Evolutionary conservation across 2,113 vertebrate species (phyloP).

Genomic region (Lates calcarifer): DNA sequence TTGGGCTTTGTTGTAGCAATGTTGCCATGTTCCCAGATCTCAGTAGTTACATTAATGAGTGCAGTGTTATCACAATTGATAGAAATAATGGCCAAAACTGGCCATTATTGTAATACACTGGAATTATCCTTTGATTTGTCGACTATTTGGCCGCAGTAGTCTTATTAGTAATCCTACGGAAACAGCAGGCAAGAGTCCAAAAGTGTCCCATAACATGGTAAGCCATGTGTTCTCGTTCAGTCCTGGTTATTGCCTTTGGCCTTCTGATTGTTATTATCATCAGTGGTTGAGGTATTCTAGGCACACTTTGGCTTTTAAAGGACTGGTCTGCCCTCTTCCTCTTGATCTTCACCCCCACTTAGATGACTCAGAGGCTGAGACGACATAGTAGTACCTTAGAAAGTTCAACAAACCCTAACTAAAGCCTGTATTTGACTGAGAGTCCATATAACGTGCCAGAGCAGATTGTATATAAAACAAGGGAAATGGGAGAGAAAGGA

Average conservation of each 20-base stretch:
- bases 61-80: neutral
- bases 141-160: conserved; percentile 13
- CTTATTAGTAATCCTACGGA: conserved; percentile 12
- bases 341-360: conserved; percentile 62
- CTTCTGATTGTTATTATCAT: conserved; percentile 61
- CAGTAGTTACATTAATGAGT: neutral
- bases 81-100: neutral
- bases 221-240: conserved; percentile 52
- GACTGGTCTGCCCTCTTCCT: conserved; percentile 40
- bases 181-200: conserved; percentile 18
- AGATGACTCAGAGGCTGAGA: conserved; percentile 66
- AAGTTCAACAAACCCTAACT: conserved; percentile 49
- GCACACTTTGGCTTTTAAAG: conserved; percentile 48
- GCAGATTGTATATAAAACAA: conserved; percentile 58
- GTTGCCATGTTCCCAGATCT: neutral
- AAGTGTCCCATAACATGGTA: conserved; percentile 13
- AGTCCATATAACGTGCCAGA: conserved; percentile 48
- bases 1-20: conserved; percentile 1
- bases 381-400: conserved; percentile 43
- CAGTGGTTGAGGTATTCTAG: conserved; percentile 56
- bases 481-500: conserved; percentile 57
- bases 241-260: conserved; percentile 64
- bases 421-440: conserved; percentile 47
- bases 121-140: conserved; percentile 23
- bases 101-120: neutral